Conservation (phyloP, 2,113 vertebrate species). For the Brienomyrus brachyistius region DNA sequence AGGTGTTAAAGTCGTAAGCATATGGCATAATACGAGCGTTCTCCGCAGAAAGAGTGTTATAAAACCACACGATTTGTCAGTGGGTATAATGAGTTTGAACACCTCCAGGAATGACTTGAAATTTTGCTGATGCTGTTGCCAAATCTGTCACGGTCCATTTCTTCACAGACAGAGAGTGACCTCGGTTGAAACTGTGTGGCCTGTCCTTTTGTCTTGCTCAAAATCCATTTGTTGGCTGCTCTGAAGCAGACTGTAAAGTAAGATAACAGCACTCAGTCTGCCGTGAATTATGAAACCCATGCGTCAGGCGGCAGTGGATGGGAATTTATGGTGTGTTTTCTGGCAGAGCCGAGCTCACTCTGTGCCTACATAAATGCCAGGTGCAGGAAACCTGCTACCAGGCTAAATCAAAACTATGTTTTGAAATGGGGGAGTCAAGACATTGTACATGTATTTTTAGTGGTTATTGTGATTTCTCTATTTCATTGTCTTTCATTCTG, state of each 20-base stretch:
- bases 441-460: neutral
- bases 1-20: neutral
- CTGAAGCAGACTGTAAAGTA: constrained; percentile 24
- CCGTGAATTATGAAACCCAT: constrained; percentile 24
- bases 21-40: neutral
- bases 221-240: constrained; percentile 42
- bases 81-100: neutral
- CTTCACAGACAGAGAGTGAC: constrained; percentile 42
- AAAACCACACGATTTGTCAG: neutral
- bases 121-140: constrained; percentile 26
- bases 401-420: neutral
- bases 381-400: neutral
- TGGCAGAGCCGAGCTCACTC: neutral
- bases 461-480: neutral
- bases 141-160: constrained; percentile 49
- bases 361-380: constrained; percentile 19
- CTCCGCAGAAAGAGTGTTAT: neutral
- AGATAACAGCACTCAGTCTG: constrained; percentile 19
- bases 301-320: neutral
- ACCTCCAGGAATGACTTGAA: constrained; percentile 5
- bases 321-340: constrained; percentile 19
- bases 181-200: constrained; percentile 55
- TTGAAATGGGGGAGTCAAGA: neutral
- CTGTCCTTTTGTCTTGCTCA: constrained; percentile 45
- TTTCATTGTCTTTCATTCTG: neutral